Percentiles rank a stretch among this genome's conserved stretches.
Evolutionary conservation across 2,797 vertebrate genomes (phyloP).

Genomic region (Poeciliopsis infans): DNA sequence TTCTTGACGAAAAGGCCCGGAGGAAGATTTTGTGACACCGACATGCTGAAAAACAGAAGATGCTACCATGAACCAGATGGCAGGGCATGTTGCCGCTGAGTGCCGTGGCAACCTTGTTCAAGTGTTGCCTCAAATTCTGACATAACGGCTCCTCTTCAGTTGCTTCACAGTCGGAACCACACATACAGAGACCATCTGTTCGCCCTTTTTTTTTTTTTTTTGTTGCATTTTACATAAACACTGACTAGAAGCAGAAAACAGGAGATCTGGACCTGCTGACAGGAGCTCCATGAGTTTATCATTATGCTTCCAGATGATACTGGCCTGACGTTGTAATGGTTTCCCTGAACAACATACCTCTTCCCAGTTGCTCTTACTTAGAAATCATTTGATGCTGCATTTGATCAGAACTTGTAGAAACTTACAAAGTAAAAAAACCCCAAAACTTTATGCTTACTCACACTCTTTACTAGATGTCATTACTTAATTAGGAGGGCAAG

Average conservation of each 20-base stretch:
- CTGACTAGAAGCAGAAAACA: neutral
- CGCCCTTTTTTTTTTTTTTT: neutral
- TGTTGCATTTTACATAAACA: neutral
- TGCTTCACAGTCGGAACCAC: conserved; percentile 2
- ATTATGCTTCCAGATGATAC: neutral
- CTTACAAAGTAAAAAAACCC: neutral
- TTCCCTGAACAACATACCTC: neutral
- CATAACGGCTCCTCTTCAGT: conserved; percentile 1
- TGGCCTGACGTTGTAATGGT: neutral
- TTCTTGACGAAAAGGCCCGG: neutral
- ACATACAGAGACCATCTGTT: conserved; percentile 1
- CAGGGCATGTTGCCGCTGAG: neutral
- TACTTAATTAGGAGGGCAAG: neutral
- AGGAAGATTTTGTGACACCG: neutral
- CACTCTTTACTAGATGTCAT: neutral
- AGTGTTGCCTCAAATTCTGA: neutral
- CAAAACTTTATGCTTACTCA: neutral
- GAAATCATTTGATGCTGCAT: neutral
- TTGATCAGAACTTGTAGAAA: neutral
- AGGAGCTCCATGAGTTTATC: neutral
- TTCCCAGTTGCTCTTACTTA: neutral
- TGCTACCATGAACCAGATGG: neutral
- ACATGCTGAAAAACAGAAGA: conserved; percentile 10
- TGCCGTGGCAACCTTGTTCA: conserved; percentile 6
- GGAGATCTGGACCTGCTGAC: neutral